These are phyloP conservation scores for Drosophila recens DNA, from an alignment of 2,888 invertebrate genomes.

Conservation along the genomic window DNA sequence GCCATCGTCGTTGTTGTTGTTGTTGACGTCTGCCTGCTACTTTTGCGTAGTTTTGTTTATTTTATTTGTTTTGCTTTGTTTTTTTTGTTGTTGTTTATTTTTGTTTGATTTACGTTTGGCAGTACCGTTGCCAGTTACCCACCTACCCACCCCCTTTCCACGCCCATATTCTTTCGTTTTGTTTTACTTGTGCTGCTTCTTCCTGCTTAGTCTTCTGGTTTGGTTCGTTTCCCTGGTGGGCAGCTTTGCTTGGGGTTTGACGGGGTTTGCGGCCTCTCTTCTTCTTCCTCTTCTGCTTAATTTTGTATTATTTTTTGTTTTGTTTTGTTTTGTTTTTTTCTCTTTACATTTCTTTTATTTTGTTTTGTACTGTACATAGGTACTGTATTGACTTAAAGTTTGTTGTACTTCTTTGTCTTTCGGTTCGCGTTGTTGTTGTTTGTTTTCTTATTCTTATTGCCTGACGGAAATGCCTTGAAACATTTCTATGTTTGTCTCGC, in stretches of 20 bases:
- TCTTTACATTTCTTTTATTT: conserved; percentile 32
- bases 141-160: conserved; percentile 4
- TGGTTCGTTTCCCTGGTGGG: conserved; percentile 25
- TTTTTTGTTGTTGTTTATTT: conserved; percentile 73
- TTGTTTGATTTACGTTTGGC: conserved; percentile 77
- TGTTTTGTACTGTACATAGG: conserved; percentile 47
- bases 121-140: conserved; percentile 50
- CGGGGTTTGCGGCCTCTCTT: conserved; percentile 56
- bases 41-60: conserved; percentile 79
- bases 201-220: conserved; percentile 25
- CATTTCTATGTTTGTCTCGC: conserved; percentile 53
- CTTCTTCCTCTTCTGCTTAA: conserved; percentile 50
- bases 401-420: conserved; percentile 71
- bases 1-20: conserved; percentile 53
- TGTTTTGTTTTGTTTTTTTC: conserved; percentile 52
- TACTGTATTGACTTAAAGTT: conserved; percentile 77
- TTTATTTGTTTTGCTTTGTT: conserved; percentile 79
- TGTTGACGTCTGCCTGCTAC: conserved; percentile 72
- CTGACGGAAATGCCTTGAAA: conserved; percentile 70
- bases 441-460: conserved; percentile 57
- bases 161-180: conserved; percentile 45
- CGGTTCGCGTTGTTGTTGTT: conserved; percentile 26
- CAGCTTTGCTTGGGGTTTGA: conserved; percentile 37
- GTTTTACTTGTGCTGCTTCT: conserved; percentile 67
- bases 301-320: conserved; percentile 73